Evolutionary conservation across 2,113 vertebrate genomes (phyloP).

Genomic region (Cariama cristata): DNA sequence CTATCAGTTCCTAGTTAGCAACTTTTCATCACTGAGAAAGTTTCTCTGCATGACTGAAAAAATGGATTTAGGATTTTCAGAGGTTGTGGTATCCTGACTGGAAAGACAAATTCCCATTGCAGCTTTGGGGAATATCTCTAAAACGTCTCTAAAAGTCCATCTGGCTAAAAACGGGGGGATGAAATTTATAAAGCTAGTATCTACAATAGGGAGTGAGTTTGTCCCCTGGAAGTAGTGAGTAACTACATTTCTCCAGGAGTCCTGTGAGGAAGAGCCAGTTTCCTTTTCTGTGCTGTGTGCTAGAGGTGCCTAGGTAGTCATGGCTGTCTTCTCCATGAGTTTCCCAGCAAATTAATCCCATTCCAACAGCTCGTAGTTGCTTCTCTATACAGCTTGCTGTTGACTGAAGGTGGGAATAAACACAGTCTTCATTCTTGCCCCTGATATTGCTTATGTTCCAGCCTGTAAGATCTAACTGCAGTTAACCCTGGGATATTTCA

Average conservation of each 20-base stretch:
- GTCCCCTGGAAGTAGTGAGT: background rate
- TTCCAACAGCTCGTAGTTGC: background rate
- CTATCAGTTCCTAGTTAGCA: background rate
- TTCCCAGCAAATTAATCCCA: background rate
- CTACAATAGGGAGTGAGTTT: accelerated
- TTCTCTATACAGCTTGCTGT: background rate
- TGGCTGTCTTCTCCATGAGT: background rate
- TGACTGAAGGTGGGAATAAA: background rate
- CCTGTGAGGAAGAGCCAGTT: background rate
- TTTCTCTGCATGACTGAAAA: background rate
- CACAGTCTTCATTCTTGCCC: background rate
- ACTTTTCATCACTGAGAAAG: background rate
- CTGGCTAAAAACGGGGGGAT: accelerated
- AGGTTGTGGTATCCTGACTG: background rate
- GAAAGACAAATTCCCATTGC: background rate
- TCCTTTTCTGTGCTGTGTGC: accelerated
- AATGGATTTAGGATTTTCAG: background rate
- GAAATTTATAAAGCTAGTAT: background rate
- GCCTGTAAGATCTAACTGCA: background rate
- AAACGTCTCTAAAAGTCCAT: background rate
- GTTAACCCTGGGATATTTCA: background rate
- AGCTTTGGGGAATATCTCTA: background rate
- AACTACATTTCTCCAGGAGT: background rate
- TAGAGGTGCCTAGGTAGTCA: background rate
- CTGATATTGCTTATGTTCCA: background rate